Evolutionary conservation across 2,888 invertebrate species (phyloP), one percentile per base, ranked within the genome.

Genomic region (Clepsis dumicolana): DNA sequence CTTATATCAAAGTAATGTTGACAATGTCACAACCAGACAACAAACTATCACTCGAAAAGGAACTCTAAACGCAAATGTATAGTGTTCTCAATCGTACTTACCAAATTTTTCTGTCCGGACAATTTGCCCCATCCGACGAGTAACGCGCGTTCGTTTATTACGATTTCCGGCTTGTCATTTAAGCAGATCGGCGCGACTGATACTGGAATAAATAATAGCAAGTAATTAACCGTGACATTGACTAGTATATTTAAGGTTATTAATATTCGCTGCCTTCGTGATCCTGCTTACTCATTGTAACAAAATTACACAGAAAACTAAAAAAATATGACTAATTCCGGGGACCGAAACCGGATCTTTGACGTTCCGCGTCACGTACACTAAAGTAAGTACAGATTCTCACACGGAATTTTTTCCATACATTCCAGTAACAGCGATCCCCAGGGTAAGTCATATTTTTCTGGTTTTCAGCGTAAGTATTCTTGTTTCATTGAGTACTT

Each of bases 151-250:
- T 94, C 89, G 72, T 92, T 88, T 73, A 91, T 84, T 70, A 96
- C 83, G 64, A 97, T 96, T 86, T 97, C 95, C 78, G 97, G 96
- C 82, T 96, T 96, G 62, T 96, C 96, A 72, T 96, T 91, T 74
- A 96, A 84, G 81, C 97, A 97, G 77, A 97, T 94, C 74, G 97
- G 97, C 76, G 97, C 97, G 0, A 96, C 95, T 75, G 96, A 96
- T 82, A 96, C 97, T 97, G 90, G 72, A 85, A 87, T 89, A 86
- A 85, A 87, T 88, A 86, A 87, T 89, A 86, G 75, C 75, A 77
- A 71, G 71, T 48, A 68, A 61, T 70, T 69, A 75, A 64, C 71
- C 61, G 29, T 70, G 70, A 72, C 70, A 65, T 72, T 65, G 70
- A 74, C 65, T 65, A 65, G 38, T 48, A 18, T 14, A 57, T 59